Conservation (phyloP, 1,140 invertebrate genomes). For the Pachypsylla venusta region DNA sequence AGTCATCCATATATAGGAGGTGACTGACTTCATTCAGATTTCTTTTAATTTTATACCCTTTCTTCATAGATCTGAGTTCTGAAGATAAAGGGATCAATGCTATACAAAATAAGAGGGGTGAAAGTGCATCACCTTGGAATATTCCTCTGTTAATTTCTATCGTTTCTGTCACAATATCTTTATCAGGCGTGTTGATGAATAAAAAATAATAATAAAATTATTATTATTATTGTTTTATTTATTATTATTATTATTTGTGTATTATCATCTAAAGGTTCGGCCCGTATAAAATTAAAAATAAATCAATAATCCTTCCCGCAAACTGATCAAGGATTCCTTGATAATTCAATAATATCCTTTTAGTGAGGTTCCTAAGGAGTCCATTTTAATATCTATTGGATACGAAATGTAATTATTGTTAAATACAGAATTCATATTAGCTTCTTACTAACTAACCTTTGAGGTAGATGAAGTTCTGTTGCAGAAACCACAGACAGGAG, state of each 20-base stretch:
- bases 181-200: too few species aligned
- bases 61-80: not conserved
- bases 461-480: conserved; percentile 40
- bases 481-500: conserved; percentile 55
- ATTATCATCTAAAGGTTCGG: too few species aligned
- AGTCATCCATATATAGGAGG: conserved; percentile 8
- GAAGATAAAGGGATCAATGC: not conserved
- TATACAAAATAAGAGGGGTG: conserved; percentile 17
- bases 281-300: too few species aligned
- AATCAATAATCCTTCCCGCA: too few species aligned
- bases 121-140: conserved; percentile 17
- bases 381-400: too few species aligned
- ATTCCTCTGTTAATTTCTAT: conserved; percentile 11
- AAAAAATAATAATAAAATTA: too few species aligned
- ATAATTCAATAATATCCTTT: too few species aligned
- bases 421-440: conserved; percentile 42
- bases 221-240: too few species aligned
- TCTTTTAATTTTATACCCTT: not conserved
- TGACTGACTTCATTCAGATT: not conserved
- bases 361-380: too few species aligned
- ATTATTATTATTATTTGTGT: too few species aligned
- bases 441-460: conserved; percentile 43
- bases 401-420: too few species aligned
- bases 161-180: not conserved
- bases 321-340: too few species aligned